phyloP scores from a whole-genome alignment of 2,888 invertebrate genomes.

The Hemistola chrysoprasaria region DNA sequence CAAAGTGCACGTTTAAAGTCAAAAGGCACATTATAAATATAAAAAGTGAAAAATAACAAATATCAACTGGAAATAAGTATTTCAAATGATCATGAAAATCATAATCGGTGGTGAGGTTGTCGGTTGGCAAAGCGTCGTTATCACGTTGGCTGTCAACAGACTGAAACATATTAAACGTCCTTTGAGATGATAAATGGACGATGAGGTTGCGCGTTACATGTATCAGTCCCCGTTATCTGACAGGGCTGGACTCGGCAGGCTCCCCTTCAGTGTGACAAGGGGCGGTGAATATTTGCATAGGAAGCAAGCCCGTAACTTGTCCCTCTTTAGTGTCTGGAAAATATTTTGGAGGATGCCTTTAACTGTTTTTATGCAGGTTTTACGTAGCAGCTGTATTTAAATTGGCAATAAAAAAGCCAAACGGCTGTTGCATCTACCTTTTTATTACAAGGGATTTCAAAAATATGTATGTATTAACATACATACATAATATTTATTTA shows the following conservation, averaged over 20 bases:
- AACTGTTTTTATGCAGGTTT: too few relatives aligned
- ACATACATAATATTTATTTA: too few relatives aligned
- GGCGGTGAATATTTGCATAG: not conserved
- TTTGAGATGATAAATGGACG: conserved; percentile 73
- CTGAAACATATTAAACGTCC: conserved; percentile 76
- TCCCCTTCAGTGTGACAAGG: not conserved
- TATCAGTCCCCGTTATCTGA: conserved; percentile 34
- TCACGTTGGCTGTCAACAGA: conserved; percentile 61
- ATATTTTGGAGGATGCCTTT: too few relatives aligned
- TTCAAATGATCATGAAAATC: conserved; percentile 42
- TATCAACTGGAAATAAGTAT: conserved; percentile 12
- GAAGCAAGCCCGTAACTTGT: too few relatives aligned
- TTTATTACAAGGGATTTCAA: too few relatives aligned
- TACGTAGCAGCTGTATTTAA: too few relatives aligned
- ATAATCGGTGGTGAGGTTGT: conserved; percentile 43
- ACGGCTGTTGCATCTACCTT: too few relatives aligned
- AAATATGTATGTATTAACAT: too few relatives aligned
- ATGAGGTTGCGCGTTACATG: conserved; percentile 49
- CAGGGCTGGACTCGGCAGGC: conserved; percentile 17
- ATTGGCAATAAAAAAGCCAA: too few relatives aligned
- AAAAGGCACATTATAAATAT: conserved; percentile 14
- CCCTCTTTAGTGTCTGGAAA: too few relatives aligned
- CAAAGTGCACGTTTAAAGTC: too few relatives aligned
- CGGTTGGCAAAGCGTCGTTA: conserved; percentile 42
- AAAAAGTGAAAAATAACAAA: conserved; percentile 11